Conservation (phyloP, 2,113 vertebrate species). For the Macquaria ambigua region DNA sequence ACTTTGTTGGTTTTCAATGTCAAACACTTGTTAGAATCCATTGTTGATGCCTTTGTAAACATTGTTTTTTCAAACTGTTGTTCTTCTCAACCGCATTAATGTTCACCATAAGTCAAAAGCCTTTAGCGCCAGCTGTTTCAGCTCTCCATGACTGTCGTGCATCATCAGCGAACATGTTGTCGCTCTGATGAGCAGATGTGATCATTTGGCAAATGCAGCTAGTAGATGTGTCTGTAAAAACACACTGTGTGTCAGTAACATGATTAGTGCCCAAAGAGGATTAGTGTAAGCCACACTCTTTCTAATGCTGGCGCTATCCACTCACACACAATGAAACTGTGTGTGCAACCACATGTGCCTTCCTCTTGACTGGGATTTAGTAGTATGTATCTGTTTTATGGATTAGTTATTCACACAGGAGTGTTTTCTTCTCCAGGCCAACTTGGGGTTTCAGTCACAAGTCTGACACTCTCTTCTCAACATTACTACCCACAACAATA, state of each 20-base stretch:
- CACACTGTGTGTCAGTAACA: slow-evolving; percentile 43
- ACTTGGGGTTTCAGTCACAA: neutral
- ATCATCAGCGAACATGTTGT: slow-evolving; percentile 1
- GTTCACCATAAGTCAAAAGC: slow-evolving; percentile 18
- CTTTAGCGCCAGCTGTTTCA: slow-evolving; percentile 36
- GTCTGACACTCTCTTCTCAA: neutral
- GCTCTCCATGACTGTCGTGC: neutral
- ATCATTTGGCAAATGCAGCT: slow-evolving; percentile 16
- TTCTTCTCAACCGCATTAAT: slow-evolving; percentile 23
- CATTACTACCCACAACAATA: neutral
- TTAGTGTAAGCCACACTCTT: slow-evolving; percentile 63
- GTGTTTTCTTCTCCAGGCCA: neutral
- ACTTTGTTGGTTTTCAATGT: neutral
- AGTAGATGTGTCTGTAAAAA: slow-evolving; percentile 9
- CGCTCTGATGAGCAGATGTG: slow-evolving; percentile 35
- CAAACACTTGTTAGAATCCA: neutral
- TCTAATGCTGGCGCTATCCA: neutral
- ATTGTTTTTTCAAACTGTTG: neutral
- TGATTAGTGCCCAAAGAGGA: slow-evolving; percentile 57
- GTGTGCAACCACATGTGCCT: neutral
- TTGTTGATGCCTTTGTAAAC: neutral
- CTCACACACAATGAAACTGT: neutral
- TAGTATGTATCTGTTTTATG: neutral
- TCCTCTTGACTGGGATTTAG: slow-evolving; percentile 9
- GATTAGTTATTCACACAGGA: neutral